Percentiles rank a stretch among this genome's conserved stretches.
These are phyloP conservation scores for Heliocidaris erythrogramma DNA, from an alignment of 35 echinoderm and acorn worm species.

Conservation along the genomic window DNA sequence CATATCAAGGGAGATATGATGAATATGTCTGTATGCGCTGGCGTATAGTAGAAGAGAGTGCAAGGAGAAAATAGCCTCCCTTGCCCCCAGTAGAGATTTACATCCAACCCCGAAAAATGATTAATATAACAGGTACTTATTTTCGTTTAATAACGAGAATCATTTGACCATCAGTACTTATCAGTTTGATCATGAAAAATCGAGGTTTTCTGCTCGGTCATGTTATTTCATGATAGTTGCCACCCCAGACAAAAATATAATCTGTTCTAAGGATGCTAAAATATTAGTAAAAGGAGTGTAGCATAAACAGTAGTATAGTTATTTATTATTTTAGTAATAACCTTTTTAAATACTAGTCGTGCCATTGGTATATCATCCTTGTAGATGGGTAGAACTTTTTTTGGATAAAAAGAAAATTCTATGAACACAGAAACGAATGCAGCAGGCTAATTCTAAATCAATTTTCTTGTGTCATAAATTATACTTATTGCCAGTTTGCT, in stretches of 20 bases:
- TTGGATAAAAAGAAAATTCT: not conserved
- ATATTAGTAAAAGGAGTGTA: not conserved
- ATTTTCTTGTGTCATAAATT: not conserved
- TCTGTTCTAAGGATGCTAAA: not conserved
- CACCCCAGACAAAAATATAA: not conserved
- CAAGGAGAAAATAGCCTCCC: not conserved
- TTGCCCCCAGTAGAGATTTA: not conserved
- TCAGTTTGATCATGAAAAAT: not conserved
- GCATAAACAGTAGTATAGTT: not conserved
- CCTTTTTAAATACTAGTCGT: too few relatives aligned
- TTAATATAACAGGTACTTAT: not conserved
- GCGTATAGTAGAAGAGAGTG: not conserved
- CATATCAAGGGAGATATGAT: not conserved
- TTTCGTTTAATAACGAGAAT: not conserved
- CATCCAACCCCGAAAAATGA: not conserved
- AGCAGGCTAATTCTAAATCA: not conserved
- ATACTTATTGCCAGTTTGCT: not conserved
- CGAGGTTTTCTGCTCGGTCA: not conserved
- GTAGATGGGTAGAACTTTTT: not conserved
- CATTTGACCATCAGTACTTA: not conserved
- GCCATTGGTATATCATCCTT: not conserved
- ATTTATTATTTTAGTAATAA: not conserved
- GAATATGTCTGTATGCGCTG: not conserved
- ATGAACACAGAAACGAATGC: not conserved
- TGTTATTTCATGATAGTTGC: too few relatives aligned